These are phyloP conservation scores for Turdus rufiventris DNA, from an alignment of 2,113 vertebrate species.

Conservation along the genomic window DNA sequence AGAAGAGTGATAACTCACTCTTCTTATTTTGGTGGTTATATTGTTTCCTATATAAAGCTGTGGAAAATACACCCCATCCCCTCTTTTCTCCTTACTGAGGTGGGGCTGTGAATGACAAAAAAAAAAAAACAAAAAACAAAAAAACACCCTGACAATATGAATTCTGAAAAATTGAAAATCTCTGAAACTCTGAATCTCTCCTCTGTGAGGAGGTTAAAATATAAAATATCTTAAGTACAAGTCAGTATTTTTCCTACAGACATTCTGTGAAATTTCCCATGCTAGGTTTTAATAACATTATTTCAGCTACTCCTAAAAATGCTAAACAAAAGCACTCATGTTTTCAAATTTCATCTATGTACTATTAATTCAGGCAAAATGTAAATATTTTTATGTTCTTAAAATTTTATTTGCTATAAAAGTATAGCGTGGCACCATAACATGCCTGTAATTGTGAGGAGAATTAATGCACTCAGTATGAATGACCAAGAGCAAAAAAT, in stretches of 20 bases:
- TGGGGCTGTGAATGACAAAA: neutral
- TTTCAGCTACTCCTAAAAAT: neutral
- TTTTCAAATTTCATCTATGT: neutral
- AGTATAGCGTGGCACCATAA: neutral
- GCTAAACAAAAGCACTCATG: neutral
- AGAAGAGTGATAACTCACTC: neutral
- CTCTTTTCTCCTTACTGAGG: neutral
- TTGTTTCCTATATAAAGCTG: neutral
- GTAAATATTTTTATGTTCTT: neutral
- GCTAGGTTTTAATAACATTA: neutral
- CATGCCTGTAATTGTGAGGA: neutral
- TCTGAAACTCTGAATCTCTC: neutral
- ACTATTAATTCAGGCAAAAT: neutral
- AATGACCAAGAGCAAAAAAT: neutral
- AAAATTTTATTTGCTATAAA: neutral
- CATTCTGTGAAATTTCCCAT: neutral
- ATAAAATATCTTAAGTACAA: neutral
- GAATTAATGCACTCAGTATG: neutral
- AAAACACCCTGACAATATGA: neutral
- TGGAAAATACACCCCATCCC: neutral
- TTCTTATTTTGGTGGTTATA: neutral
- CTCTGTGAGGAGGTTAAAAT: neutral
- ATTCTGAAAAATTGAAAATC: neutral
- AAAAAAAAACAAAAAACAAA: neutral
- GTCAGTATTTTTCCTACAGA: neutral